Percentiles rank a stretch among this genome's conserved stretches.
These are phyloP conservation scores for Nomada goodeniana DNA, from an alignment of 2,888 invertebrate genomes.

Conservation along the genomic window DNA sequence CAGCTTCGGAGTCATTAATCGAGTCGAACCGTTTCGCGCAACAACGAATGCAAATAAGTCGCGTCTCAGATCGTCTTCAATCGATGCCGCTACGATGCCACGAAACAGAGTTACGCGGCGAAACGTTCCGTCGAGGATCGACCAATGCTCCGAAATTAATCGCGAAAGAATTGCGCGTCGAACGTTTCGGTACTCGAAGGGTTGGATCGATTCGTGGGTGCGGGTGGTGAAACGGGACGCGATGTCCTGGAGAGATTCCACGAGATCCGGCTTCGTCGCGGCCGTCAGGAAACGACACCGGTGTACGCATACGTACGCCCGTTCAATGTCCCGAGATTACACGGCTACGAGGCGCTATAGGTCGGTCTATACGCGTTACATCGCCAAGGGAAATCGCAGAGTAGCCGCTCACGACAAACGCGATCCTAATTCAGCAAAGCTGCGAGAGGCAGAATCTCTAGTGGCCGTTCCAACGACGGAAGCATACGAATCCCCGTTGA, in stretches of 20 bases:
- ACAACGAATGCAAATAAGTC: constrained; percentile 57
- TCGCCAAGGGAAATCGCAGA: constrained; percentile 46
- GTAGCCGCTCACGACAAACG: constrained; percentile 31
- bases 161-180: background rate
- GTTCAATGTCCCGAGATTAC: constrained; percentile 56
- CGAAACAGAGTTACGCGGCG: no score
- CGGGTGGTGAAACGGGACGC: constrained; percentile 32
- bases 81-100: background rate
- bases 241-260: constrained; percentile 23
- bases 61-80: constrained; percentile 4
- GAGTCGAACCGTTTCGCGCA: constrained; percentile 45
- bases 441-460: background rate
- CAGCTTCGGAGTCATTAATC: constrained; percentile 51
- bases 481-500: background rate
- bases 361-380: constrained; percentile 24
- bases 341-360: constrained; percentile 37
- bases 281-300: constrained; percentile 36
- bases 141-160: no score
- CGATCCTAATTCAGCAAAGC: background rate
- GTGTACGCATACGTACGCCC: constrained; percentile 43
- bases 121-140: background rate
- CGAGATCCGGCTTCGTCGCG: constrained; percentile 31
- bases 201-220: constrained; percentile 34
- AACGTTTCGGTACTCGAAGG: constrained; percentile 48
- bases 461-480: background rate